Base-by-base conservation (phyloP, 2,113 vertebrate species). In the Cyrtonyx montezumae region DNA sequence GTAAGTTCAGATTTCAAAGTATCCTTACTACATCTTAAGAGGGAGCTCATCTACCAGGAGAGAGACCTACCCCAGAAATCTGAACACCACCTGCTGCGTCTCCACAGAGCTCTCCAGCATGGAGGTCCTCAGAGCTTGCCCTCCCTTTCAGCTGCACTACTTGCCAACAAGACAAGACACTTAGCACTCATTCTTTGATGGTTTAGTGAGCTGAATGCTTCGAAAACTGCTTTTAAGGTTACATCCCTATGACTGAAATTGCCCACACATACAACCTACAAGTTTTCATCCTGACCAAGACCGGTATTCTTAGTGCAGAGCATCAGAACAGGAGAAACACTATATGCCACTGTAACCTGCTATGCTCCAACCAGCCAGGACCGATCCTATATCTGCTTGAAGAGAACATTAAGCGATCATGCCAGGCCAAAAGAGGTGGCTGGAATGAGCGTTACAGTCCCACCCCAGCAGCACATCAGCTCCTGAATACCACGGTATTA, bases 211-310 rank as follows among this genome's bases (percentile, higher is more conserved):
- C 17, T 56, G 37, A 65, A 46, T 4, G 8, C 58, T 21, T 45
- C 65, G 73, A 45, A 55, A 88, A 53, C 10, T 32, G 28, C 12
- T 22, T 8, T 30, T 88, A n/a, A 25, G 26, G 16, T 13, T 58
- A 21, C 6, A 42, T 13, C 7, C 13, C 32, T 30, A 20, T 15
- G 23, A 30, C 42, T 74, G 11, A 5, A 4, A 19, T 8, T 66
- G 53, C 9, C 61, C 69, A 16, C 0, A 0, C 16, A 17, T 5
- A 25, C 23, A 58, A 21, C 1, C 1, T 6, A 9, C 13, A 32
- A 26, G 58, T 6, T 30, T 59, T 46, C 8, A 3, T 32, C 43
- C 62, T 40, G 49, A n/a, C 11, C 37, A 23, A 21, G 49, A n/a
- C 30, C n/a, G 61, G 40, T 11, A n/a, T 36, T 14, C 40, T 13